Evolutionary conservation across 2,113 vertebrate species (phyloP).

Genomic region (Cisticola juncidis): DNA sequence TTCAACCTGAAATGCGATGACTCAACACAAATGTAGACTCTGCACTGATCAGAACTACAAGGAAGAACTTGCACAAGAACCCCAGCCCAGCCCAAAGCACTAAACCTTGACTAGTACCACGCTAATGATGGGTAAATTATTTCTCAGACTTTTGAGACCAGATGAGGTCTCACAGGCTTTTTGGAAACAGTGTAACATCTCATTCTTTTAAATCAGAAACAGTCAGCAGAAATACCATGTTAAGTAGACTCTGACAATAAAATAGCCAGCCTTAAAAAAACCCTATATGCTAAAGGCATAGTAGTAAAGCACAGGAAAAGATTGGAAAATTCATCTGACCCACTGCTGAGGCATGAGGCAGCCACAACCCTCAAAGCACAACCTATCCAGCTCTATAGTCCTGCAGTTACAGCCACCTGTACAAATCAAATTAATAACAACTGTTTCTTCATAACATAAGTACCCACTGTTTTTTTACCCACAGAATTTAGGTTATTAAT

Average conservation of each 20-base stretch:
- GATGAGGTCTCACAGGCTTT: background rate
- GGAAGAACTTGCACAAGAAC: background rate
- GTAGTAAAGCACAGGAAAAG: background rate
- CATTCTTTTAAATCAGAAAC: background rate
- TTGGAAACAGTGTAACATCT: background rate
- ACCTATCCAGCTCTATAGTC: accelerated
- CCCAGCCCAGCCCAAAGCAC: background rate
- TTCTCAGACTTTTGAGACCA: background rate
- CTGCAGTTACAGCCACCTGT: background rate
- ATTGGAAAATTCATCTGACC: background rate
- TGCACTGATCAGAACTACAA: background rate
- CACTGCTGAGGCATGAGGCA: background rate
- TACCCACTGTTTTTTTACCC: background rate
- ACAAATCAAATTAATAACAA: background rate
- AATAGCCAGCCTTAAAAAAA: background rate
- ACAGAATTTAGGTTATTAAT: background rate
- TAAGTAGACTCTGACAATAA: background rate
- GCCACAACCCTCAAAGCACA: background rate
- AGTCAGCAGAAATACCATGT: background rate
- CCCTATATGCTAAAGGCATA: background rate
- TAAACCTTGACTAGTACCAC: background rate
- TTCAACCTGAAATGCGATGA: background rate
- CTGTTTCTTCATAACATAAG: background rate
- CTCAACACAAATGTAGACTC: background rate
- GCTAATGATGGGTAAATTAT: background rate